Evolutionary conservation across 2,113 vertebrate genomes (phyloP).

Genomic region (Empidonax traillii): DNA sequence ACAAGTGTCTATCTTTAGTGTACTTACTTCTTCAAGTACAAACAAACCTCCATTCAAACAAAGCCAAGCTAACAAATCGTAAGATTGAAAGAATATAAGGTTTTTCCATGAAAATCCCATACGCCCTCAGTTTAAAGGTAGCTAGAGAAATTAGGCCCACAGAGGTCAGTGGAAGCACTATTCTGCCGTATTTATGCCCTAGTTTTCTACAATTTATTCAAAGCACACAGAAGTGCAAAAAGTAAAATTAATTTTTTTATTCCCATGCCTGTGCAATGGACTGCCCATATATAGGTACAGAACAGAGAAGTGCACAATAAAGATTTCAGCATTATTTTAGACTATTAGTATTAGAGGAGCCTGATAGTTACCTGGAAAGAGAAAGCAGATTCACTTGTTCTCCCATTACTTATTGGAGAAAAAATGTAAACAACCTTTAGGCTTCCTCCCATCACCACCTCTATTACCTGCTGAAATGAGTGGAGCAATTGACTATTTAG

Average conservation of each 20-base stretch:
- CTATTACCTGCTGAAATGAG: background rate
- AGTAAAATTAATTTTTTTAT: background rate
- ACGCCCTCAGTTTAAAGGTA: background rate
- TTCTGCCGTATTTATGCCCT: background rate
- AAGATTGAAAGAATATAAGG: background rate
- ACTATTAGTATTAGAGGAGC: background rate
- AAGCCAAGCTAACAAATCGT: background rate
- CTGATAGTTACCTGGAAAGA: background rate
- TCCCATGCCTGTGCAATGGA: background rate
- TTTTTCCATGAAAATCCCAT: background rate
- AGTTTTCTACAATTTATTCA: background rate
- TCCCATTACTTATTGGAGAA: background rate
- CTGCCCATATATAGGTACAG: background rate
- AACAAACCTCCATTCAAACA: background rate
- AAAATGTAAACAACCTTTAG: background rate
- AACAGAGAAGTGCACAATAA: background rate
- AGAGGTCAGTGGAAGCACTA: background rate
- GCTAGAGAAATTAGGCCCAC: background rate
- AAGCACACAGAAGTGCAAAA: background rate
- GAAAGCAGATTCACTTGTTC: background rate
- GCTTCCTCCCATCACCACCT: background rate
- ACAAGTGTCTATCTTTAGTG: background rate
- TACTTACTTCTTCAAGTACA: background rate
- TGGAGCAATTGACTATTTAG: background rate
- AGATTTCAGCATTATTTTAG: background rate